A percentile compares a stretch with the other conserved stretches of the same genome.
phyloP scores from a whole-genome alignment of 1,140 invertebrate species.

The Diplogasteroides magnus region DNA sequence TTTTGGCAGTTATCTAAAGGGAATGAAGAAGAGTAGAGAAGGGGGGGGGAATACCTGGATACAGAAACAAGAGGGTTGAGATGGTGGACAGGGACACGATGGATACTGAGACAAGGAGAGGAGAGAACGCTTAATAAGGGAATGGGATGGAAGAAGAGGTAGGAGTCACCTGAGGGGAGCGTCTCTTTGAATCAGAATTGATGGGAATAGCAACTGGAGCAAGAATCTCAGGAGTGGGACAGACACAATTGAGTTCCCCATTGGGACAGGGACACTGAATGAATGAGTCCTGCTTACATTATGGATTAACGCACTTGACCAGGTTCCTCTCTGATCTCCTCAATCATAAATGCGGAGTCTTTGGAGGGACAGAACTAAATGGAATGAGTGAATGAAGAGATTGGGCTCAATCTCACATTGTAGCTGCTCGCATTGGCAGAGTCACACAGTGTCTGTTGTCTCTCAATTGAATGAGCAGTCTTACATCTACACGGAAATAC shows the following conservation, averaged over 20 bases:
- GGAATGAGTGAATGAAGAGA: too few species aligned
- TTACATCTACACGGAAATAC: constrained; percentile 44
- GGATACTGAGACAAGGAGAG: constrained; percentile 11
- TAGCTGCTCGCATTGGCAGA: constrained; percentile 38
- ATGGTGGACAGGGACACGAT: constrained; percentile 32
- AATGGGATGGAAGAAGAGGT: too few species aligned
- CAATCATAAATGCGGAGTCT: constrained; percentile 10
- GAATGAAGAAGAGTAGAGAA: constrained; percentile 11
- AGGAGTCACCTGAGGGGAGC: constrained; percentile 20
- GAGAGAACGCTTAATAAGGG: neutral
- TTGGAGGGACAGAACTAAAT: constrained; percentile 31
- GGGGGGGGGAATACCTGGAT: constrained; percentile 18
- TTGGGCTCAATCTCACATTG: too few species aligned
- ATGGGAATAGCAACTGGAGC: constrained; percentile 31
- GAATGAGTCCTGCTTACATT: neutral
- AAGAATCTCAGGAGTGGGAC: constrained; percentile 42
- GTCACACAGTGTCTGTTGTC: constrained; percentile 50
- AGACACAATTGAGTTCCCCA: constrained; percentile 42
- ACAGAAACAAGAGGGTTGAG: constrained; percentile 35
- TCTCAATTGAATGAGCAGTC: constrained; percentile 39
- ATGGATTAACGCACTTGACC: constrained; percentile 9
- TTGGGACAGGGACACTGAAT: constrained; percentile 38
- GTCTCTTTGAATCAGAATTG: constrained; percentile 14
- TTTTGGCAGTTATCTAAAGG: neutral
- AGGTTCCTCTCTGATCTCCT: constrained; percentile 39